Percentiles rank a stretch among this genome's conserved stretches.
Conservation (phyloP, 2,797 vertebrate genomes). For the Crocodylus rhombifer region DNA sequence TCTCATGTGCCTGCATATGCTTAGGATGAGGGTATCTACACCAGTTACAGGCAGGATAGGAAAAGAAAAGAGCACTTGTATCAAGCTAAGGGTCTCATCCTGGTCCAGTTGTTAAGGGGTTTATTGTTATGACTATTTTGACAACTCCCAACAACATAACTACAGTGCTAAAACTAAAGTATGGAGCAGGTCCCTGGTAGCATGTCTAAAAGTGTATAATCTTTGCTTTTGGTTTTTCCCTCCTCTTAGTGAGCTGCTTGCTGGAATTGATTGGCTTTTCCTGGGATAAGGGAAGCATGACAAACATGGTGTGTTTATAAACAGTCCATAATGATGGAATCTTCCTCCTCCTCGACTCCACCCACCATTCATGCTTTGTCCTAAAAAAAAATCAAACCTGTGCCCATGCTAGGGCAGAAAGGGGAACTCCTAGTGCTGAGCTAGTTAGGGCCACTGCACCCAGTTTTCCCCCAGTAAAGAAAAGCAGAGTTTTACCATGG, state of each 20-base stretch:
- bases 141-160: not conserved
- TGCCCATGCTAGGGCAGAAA: not conserved
- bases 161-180: not conserved
- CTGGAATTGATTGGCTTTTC: not conserved
- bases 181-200: not conserved
- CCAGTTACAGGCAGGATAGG: not conserved
- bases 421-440: not conserved
- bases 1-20: not conserved
- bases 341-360: fast-evolving
- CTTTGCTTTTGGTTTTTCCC: not conserved
- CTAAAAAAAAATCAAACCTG: no score
- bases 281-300: fast-evolving
- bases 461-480: no score
- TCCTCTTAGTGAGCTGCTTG: not conserved
- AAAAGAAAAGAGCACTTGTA: not conserved
- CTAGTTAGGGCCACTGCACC: not conserved
- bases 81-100: not conserved
- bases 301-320: not conserved
- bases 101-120: not conserved
- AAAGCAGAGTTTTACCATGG: no score
- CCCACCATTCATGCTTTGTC: not conserved
- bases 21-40: not conserved
- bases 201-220: not conserved
- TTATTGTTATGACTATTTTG: not conserved
- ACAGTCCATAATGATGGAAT: not conserved